Evolutionary conservation across 2,113 vertebrate species (phyloP).

Genomic region (Cynocephalus volans): DNA sequence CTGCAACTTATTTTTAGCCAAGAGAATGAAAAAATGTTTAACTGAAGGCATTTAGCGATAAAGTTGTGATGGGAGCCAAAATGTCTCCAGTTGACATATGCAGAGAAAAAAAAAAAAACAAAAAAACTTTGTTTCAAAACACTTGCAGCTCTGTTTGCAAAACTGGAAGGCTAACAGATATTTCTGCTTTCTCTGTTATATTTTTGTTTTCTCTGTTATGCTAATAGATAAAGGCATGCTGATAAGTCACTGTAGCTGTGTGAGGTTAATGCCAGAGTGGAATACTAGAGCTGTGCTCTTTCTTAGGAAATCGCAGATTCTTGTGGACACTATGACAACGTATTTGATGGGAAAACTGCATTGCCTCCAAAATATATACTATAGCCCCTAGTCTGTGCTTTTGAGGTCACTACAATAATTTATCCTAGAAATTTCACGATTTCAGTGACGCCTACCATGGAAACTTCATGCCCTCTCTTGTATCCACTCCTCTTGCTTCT

Average conservation of each 20-base stretch:
- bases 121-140: conserved; percentile 66
- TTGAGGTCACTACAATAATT: neutral
- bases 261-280: neutral
- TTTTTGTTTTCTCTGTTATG: conserved; percentile 19
- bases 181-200: conserved; percentile 43
- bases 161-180: conserved; percentile 27
- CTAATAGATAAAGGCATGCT: conserved; percentile 32
- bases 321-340: neutral
- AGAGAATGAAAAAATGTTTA: conserved; percentile 58
- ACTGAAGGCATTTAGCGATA: conserved; percentile 68
- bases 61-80: conserved; percentile 69
- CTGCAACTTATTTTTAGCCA: conserved; percentile 62
- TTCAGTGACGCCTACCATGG: neutral
- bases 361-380: neutral
- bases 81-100: conserved; percentile 62
- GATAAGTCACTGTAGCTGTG: neutral
- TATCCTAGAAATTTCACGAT: neutral
- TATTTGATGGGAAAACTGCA: neutral
- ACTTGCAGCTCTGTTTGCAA: conserved; percentile 49
- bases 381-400: neutral
- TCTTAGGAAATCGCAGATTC: neutral
- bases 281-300: neutral
- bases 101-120: conserved; percentile 10
- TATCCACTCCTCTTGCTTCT: neutral
- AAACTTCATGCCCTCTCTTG: neutral